These are phyloP conservation scores for Eudasyphora cyanicolor DNA, from an alignment of 2,888 invertebrate species.

Conservation along the genomic window DNA sequence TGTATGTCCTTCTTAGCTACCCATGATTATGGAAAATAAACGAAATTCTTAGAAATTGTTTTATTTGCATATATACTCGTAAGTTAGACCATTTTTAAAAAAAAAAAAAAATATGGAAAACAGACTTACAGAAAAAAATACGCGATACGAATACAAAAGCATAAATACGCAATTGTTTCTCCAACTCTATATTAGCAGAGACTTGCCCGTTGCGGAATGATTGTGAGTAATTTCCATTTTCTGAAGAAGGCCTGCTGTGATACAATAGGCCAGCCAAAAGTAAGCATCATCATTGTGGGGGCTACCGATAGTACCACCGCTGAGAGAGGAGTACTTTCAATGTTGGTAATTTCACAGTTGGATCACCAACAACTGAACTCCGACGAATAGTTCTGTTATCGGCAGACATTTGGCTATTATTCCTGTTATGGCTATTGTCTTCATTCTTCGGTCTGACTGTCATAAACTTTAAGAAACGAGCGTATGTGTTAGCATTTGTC, in stretches of 20 bases:
- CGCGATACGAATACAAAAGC: not conserved
- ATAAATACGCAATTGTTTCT: not conserved
- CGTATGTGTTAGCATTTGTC: constrained; percentile 36
- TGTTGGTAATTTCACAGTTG: constrained; percentile 51
- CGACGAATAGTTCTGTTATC: not conserved
- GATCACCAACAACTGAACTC: constrained; percentile 22
- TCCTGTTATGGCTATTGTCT: not conserved
- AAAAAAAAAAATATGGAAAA: too few species aligned
- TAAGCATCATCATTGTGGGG: not conserved
- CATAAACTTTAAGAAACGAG: constrained; percentile 49
- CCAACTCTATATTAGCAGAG: not conserved
- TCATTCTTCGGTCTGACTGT: not conserved
- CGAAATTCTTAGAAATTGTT: not conserved
- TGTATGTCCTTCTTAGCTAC: too few species aligned
- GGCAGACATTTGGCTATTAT: not conserved
- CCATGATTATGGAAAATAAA: not conserved
- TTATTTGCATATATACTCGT: too few species aligned
- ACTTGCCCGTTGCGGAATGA: not conserved
- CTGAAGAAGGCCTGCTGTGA: constrained; percentile 4
- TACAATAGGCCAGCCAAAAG: not conserved
- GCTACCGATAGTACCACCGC: not conserved
- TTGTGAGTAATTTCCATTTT: not conserved
- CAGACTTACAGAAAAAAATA: too few species aligned
- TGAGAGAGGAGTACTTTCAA: constrained; percentile 38
- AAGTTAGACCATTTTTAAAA: too few species aligned